Percentiles rank a stretch among this genome's conserved stretches.
phyloP scores from a whole-genome alignment of 1,140 invertebrate species.

The Lepidurus packardi region DNA sequence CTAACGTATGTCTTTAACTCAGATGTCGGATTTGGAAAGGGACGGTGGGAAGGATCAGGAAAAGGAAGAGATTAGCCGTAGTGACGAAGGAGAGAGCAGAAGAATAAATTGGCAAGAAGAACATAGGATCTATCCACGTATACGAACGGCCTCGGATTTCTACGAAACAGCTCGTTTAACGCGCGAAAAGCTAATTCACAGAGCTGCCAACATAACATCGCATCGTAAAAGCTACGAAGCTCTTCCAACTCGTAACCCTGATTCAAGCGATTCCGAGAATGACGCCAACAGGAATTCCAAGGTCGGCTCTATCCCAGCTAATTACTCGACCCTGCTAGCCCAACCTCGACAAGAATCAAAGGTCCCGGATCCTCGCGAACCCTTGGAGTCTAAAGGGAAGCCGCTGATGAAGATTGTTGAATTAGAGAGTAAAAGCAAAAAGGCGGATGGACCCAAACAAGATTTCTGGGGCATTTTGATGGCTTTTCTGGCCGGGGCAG shows the following conservation, averaged over 20 bases:
- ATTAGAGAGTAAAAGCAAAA: neutral
- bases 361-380: neutral
- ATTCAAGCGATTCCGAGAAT: conserved; percentile 2
- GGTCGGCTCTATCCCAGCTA: conserved; percentile 2
- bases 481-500: conserved; percentile 10
- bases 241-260: neutral
- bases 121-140: neutral
- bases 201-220: neutral
- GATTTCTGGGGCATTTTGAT: conserved; percentile 23
- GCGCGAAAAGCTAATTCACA: neutral
- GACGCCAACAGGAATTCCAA: neutral
- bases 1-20: neutral
- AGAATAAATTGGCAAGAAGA: neutral
- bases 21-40: neutral
- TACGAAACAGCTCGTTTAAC: neutral
- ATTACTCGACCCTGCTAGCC: conserved; percentile 12
- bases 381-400: neutral
- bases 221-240: neutral
- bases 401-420: neutral
- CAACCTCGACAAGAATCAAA: neutral
- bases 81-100: neutral
- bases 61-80: neutral
- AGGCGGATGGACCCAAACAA: neutral
- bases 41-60: neutral
- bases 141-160: neutral